These are phyloP conservation scores for Lagocephalus sceleratus DNA, from an alignment of 2,797 vertebrate genomes.

Conservation along the genomic window DNA sequence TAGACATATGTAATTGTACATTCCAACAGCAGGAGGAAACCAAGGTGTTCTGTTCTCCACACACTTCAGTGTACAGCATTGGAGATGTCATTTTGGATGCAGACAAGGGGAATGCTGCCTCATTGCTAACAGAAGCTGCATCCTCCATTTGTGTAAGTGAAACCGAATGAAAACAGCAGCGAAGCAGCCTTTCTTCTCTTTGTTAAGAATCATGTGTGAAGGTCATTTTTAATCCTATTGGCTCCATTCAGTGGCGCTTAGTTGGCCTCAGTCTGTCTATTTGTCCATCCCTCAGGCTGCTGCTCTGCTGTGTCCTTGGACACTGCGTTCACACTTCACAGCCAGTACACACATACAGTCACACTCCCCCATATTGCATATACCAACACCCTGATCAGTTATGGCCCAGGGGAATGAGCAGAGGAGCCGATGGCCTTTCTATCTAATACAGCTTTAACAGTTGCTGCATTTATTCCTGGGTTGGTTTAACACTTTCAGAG, in stretches of 20 bases:
- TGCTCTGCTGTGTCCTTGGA: conserved; percentile 59
- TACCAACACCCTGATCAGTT: conserved; percentile 23
- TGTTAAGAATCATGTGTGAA: conserved; percentile 45
- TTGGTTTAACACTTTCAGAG: conserved; percentile 48
- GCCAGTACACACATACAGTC: conserved; percentile 7
- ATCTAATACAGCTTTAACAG: conserved; percentile 51
- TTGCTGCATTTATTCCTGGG: conserved; percentile 52
- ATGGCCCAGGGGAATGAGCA: conserved; percentile 32
- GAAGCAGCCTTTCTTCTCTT: conserved; percentile 19
- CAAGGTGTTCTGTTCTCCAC: not conserved
- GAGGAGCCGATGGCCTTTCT: conserved; percentile 47
- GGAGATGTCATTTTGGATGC: not conserved
- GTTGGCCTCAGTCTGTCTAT: conserved; percentile 28
- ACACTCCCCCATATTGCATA: not conserved
- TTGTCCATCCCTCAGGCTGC: conserved; percentile 39
- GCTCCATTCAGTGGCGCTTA: conserved; percentile 34
- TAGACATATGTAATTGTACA: too few species aligned
- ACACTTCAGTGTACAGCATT: too few species aligned
- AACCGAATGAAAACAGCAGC: conserved; percentile 26
- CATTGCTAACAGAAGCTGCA: not conserved
- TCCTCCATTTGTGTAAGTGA: conserved; percentile 13
- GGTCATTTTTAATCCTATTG: conserved; percentile 61
- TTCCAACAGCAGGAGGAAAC: not conserved
- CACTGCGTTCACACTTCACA: conserved; percentile 38
- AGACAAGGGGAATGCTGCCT: conserved; percentile 4